These are phyloP conservation scores for Ditylenchus dipsaci DNA, from an alignment of 1,140 invertebrate species.

Conservation along the genomic window DNA sequence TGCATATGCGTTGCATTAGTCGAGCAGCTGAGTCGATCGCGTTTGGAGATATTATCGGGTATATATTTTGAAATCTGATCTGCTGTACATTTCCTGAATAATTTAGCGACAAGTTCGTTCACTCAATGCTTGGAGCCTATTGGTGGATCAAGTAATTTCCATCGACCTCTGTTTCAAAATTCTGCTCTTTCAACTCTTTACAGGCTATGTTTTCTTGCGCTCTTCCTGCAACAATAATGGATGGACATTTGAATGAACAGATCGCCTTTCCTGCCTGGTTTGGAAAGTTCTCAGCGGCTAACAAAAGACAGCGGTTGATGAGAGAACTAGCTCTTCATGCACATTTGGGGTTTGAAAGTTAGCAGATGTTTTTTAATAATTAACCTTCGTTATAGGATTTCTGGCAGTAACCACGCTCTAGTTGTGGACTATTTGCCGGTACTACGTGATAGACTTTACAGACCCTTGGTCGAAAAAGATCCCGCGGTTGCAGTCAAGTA, in stretches of 20 bases:
- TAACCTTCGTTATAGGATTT: conserved; percentile 37
- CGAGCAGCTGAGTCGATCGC: conserved; percentile 77
- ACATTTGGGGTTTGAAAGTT: conserved; percentile 62
- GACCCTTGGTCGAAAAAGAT: conserved; percentile 68
- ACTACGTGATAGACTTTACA: conserved; percentile 41
- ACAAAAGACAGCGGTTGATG: conserved; percentile 75
- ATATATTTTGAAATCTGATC: too few relatives aligned
- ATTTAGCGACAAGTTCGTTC: conserved; percentile 70
- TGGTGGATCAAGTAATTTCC: conserved; percentile 69
- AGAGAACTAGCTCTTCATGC: conserved; percentile 78
- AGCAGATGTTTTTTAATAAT: not conserved
- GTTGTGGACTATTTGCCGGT: conserved; percentile 45
- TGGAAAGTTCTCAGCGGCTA: conserved; percentile 81
- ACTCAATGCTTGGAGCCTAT: conserved; percentile 76
- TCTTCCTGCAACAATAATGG: conserved; percentile 78
- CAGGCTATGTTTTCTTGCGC: conserved; percentile 84
- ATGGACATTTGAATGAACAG: conserved; percentile 71
- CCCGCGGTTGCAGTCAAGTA: conserved; percentile 65
- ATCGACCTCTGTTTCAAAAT: not conserved
- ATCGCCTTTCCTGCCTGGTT: conserved; percentile 90
- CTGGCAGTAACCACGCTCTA: conserved; percentile 40
- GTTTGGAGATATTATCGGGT: conserved; percentile 74
- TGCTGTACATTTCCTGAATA: too few relatives aligned
- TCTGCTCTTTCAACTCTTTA: conserved; percentile 4
- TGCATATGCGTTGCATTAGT: conserved; percentile 69